Percentiles rank a stretch among this genome's conserved stretches.
Conservation (phyloP, 2,113 vertebrate species). For the Calonectris borealis region DNA sequence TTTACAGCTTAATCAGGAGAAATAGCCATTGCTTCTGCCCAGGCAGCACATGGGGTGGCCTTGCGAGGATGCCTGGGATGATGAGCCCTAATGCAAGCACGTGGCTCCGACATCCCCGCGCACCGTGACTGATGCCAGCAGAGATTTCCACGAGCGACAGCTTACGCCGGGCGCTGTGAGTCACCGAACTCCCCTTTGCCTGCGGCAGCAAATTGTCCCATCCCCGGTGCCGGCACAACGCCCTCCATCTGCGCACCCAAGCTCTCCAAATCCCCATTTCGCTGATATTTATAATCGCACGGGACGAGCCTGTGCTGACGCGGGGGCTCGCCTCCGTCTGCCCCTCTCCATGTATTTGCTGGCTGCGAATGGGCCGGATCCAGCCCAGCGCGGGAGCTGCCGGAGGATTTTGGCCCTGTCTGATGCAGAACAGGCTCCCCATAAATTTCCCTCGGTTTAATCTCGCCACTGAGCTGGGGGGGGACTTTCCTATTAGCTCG, state of each 20-base stretch:
- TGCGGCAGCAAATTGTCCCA: slow-evolving; percentile 12
- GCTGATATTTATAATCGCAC: not conserved
- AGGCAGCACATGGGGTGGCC: not conserved
- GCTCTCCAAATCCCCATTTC: not conserved
- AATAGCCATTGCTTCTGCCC: not conserved
- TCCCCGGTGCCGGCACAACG: not conserved
- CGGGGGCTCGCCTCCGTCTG: fast-evolving
- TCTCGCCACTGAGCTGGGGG: not conserved
- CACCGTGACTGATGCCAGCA: not conserved
- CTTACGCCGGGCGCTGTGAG: fast-evolving
- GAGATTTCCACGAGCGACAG: not conserved
- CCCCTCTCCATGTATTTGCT: not conserved
- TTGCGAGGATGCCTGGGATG: not conserved
- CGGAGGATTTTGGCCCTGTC: not conserved
- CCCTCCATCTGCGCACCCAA: not conserved
- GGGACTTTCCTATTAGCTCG: not conserved
- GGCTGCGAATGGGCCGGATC: not conserved
- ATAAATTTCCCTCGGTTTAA: not conserved
- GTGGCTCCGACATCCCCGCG: not conserved
- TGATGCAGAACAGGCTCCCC: not conserved
- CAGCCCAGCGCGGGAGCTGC: fast-evolving
- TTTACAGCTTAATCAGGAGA: not conserved
- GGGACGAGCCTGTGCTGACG: not conserved
- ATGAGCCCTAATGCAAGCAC: not conserved
- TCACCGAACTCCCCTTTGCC: not conserved